These are phyloP conservation scores for Typhlichthys subterraneus DNA, from an alignment of 2,797 vertebrate species.

Conservation along the genomic window DNA sequence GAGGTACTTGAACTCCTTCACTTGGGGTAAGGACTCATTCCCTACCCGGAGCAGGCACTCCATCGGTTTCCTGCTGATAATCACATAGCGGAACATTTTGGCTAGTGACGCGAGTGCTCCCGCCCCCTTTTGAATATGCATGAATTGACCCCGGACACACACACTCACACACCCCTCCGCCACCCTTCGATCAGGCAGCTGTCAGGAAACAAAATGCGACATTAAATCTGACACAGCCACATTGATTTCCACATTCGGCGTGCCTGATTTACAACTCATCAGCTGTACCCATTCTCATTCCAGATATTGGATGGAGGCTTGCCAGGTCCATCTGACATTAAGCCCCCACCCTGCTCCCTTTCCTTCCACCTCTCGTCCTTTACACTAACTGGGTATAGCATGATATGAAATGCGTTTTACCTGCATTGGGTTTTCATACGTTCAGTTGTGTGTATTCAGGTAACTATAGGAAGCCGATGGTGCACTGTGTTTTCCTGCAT, in stretches of 20 bases:
- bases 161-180: no score
- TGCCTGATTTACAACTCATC: conserved; percentile 13
- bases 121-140: background rate
- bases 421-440: conserved; percentile 34
- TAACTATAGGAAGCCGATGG: conserved; percentile 49
- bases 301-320: conserved; percentile 18
- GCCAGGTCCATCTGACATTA: conserved; percentile 2
- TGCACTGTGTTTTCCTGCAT: conserved; percentile 41
- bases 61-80: conserved; percentile 41
- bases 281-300: conserved; percentile 13
- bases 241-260: conserved; percentile 15
- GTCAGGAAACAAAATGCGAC: conserved; percentile 26
- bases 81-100: conserved; percentile 31
- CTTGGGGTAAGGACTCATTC: no score
- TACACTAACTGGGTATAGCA: conserved; percentile 8
- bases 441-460: conserved; percentile 55
- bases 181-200: conserved; percentile 6
- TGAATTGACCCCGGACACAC: background rate
- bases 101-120: background rate
- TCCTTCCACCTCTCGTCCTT: background rate
- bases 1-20: no score
- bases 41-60: no score
- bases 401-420: conserved; percentile 28
- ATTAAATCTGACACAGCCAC: conserved; percentile 15
- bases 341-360: background rate